Evolutionary conservation across 2,888 invertebrate species (phyloP).

Genomic region (Drosophila stalkeri): DNA sequence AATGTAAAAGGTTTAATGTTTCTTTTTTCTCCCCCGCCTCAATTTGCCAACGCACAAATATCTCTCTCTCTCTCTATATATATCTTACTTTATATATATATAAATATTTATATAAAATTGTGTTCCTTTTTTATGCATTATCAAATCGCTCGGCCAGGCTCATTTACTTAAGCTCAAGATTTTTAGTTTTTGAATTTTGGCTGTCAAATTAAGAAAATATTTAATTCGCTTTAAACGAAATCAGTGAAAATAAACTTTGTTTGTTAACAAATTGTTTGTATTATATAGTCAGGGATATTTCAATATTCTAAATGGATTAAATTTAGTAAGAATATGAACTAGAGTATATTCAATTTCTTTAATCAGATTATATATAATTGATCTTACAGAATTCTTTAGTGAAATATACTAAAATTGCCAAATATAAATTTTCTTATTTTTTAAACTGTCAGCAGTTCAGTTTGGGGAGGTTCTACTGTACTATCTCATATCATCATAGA

Average conservation of each 20-base stretch:
- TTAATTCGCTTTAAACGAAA: conserved; percentile 32
- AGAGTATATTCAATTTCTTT: neutral
- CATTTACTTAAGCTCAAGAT: conserved; percentile 49
- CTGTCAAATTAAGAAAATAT: conserved; percentile 11
- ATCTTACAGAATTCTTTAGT: no score
- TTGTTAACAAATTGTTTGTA: conserved; percentile 54
- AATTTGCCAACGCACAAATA: conserved; percentile 45
- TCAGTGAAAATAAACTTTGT: conserved; percentile 63
- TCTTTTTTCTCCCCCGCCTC: neutral
- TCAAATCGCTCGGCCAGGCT: conserved; percentile 32
- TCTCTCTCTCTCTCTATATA: conserved; percentile 44
- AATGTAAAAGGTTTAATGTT: conserved; percentile 24
- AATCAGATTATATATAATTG: neutral
- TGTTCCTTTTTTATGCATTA: conserved; percentile 39
- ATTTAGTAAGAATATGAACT: neutral
- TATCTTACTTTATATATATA: conserved; percentile 24
- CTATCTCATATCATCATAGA: no score
- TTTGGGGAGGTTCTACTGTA: neutral
- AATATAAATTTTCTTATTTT: no score
- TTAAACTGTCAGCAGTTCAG: no score
- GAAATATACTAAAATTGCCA: no score
- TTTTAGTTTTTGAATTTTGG: conserved; percentile 11
- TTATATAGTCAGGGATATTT: conserved; percentile 1
- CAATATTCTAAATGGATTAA: neutral
- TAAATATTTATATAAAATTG: conserved; percentile 19